These are phyloP conservation scores for Melanerpes formicivorus DNA, from an alignment of 2,113 vertebrate species.

Conservation along the genomic window DNA sequence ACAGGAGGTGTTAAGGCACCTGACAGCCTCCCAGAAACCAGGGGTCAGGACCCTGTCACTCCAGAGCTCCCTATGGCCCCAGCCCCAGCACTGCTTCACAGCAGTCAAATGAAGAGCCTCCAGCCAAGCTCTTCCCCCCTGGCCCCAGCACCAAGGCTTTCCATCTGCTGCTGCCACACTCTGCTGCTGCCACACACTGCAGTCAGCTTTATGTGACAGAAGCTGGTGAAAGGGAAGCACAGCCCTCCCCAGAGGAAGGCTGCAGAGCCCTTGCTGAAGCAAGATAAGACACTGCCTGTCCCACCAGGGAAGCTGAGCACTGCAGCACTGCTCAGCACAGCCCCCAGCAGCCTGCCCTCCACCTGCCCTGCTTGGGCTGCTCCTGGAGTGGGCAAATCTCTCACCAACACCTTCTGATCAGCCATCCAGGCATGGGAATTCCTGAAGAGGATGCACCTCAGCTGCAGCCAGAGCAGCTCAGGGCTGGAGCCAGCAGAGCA, in stretches of 20 bases:
- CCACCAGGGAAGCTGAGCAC: neutral
- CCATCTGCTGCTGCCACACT: neutral
- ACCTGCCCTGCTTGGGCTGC: neutral
- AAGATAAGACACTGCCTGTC: constrained; percentile 16
- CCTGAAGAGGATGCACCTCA: neutral
- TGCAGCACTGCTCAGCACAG: neutral
- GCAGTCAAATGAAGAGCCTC: neutral
- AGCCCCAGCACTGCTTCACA: neutral
- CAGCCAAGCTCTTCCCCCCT: neutral
- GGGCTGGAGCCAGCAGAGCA: constrained; percentile 39
- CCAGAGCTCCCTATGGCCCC: neutral
- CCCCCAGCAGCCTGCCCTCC: neutral
- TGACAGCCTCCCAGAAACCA: neutral
- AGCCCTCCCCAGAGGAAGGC: neutral
- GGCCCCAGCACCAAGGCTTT: neutral
- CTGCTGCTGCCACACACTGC: neutral
- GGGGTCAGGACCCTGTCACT: neutral
- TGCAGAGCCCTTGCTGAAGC: neutral
- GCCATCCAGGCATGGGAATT: constrained; percentile 1
- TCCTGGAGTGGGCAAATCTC: neutral
- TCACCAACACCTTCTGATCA: neutral
- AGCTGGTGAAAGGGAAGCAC: neutral
- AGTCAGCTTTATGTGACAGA: neutral
- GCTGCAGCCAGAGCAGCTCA: neutral
- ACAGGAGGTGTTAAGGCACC: rapidly evolving